Percentiles rank a stretch among this genome's conserved stretches.
phyloP scores from a whole-genome alignment of 2,797 vertebrate genomes.

The Parauchenoglanis punctatus region DNA sequence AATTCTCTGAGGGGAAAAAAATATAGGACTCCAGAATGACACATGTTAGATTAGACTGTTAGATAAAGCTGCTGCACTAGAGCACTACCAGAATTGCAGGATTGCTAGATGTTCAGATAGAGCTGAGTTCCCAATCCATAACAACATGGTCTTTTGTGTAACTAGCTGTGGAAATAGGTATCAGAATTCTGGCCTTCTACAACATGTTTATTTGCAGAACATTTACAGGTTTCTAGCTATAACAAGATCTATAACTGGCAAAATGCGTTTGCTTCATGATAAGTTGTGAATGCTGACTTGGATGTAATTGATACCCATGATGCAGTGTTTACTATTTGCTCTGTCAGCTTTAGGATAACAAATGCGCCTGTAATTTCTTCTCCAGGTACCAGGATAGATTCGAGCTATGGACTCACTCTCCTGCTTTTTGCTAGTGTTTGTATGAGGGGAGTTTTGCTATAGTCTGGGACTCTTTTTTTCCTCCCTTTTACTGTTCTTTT shows the following conservation, averaged over 20 bases:
- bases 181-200: background rate
- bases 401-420: conserved; percentile 88
- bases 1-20: background rate
- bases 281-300: conserved; percentile 7
- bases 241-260: conserved; percentile 7
- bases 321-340: conserved; percentile 43
- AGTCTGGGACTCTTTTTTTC: conserved; percentile 78
- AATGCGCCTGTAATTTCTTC: conserved; percentile 76
- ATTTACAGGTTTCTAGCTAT: background rate
- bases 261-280: conserved; percentile 24
- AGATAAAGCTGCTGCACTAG: conserved; percentile 15
- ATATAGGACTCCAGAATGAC: background rate
- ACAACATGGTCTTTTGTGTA: conserved; percentile 16
- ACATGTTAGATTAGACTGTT: conserved; percentile 12
- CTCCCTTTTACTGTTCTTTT: conserved; percentile 83
- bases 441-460: conserved; percentile 91
- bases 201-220: conserved; percentile 7
- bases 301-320: conserved; percentile 28
- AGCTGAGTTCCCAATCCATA: conserved; percentile 13
- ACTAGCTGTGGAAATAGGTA: conserved; percentile 21
- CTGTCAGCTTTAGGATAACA: conserved; percentile 78
- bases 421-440: conserved; percentile 87
- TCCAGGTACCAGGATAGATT: conserved; percentile 92
- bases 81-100: conserved; percentile 12
- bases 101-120: conserved; percentile 23